Evolutionary conservation across 1,140 invertebrate genomes (phyloP).

Genomic region (Apocrypta bakeri): DNA sequence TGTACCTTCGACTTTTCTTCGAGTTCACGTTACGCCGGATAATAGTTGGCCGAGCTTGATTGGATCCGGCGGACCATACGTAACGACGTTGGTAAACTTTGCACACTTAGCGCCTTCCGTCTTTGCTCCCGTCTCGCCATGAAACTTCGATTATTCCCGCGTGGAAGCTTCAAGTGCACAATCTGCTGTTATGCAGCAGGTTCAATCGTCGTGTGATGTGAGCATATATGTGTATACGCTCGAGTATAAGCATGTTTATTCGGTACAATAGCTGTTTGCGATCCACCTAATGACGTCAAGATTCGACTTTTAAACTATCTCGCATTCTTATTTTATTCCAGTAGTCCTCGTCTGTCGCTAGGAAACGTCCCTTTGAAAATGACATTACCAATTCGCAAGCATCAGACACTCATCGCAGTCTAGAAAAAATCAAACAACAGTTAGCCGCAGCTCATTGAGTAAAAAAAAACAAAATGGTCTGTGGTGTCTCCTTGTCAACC

Average conservation of each 20-base stretch:
- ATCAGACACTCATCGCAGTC: background rate
- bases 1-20: conserved; percentile 60
- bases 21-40: conserved; percentile 54
- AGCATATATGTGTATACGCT: too few species aligned
- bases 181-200: background rate
- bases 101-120: conserved; percentile 62
- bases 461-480: conserved; percentile 63
- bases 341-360: too few species aligned
- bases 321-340: too few species aligned
- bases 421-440: conserved; percentile 29
- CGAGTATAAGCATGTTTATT: background rate
- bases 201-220: conserved; percentile 7
- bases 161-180: conserved; percentile 18
- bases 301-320: too few species aligned
- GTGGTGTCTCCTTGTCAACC: conserved; percentile 51
- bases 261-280: too few species aligned
- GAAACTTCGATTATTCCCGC: conserved; percentile 31
- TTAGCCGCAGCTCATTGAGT: background rate
- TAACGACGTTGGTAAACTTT: conserved; percentile 70
- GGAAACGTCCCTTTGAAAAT: too few species aligned
- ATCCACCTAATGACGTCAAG: too few species aligned
- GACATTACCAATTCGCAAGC: background rate
- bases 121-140: conserved; percentile 53
- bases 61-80: conserved; percentile 64
- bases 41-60: conserved; percentile 66